These are phyloP conservation scores for Zaprionus davidi DNA, from an alignment of 1,140 invertebrate genomes.

Conservation along the genomic window DNA sequence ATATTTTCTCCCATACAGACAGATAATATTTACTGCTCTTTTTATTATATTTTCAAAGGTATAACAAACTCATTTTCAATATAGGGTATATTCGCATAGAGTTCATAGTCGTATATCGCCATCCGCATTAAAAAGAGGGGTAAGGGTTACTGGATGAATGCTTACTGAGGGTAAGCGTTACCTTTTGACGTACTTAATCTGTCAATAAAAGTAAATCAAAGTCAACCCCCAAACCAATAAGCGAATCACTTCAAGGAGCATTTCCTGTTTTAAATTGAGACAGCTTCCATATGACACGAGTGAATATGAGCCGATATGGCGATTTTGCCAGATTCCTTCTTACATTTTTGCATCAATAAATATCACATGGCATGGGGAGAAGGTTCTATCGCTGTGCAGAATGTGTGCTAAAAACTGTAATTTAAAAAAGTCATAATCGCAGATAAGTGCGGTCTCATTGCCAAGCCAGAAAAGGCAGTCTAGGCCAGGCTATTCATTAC, in stretches of 20 bases:
- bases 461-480: conserved; percentile 59
- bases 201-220: conserved; percentile 84
- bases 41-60: not conserved
- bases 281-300: conserved; percentile 60
- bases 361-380: conserved; percentile 48
- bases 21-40: not conserved
- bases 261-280: conserved; percentile 84
- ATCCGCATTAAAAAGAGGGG: too few relatives aligned
- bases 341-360: conserved; percentile 60
- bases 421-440: conserved; percentile 84
- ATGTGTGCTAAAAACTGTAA: conserved; percentile 80
- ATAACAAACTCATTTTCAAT: not conserved
- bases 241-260: conserved; percentile 72
- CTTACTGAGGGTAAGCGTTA: conserved; percentile 50
- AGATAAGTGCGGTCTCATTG: conserved; percentile 84
- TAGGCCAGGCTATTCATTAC: conserved; percentile 81
- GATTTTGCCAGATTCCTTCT: conserved; percentile 61
- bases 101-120: not conserved
- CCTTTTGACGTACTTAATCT: conserved; percentile 81
- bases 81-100: conserved; percentile 14
- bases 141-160: conserved; percentile 6
- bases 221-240: conserved; percentile 64
- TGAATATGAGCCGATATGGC: conserved; percentile 69
- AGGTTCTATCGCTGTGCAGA: conserved; percentile 20
- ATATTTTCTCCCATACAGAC: not conserved